Evolutionary conservation across 2,888 invertebrate species (phyloP).

Genomic region (Emmelina monodactyla): DNA sequence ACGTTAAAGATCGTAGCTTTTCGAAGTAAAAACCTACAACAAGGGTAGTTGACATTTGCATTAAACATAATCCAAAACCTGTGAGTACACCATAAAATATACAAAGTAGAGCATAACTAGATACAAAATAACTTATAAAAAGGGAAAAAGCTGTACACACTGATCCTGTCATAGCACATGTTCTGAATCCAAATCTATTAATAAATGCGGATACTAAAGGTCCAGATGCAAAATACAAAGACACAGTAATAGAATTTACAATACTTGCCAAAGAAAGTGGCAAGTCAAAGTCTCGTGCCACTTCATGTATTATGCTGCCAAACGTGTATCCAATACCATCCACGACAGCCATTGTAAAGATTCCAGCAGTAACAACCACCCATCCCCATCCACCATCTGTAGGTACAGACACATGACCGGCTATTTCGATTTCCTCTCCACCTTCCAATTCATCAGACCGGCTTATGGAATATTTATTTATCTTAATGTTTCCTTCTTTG

Average conservation of each 20-base stretch:
- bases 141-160: slow-evolving; percentile 32
- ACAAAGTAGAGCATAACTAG: slow-evolving; percentile 27
- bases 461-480: no score
- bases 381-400: slow-evolving; percentile 54
- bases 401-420: slow-evolving; percentile 48
- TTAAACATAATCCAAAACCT: slow-evolving; percentile 42
- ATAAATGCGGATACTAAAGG: slow-evolving; percentile 48
- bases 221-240: slow-evolving; percentile 38
- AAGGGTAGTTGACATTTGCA: slow-evolving; percentile 37
- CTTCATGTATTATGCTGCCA: slow-evolving; percentile 38
- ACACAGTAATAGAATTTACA: slow-evolving; percentile 41
- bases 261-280: slow-evolving; percentile 33
- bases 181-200: slow-evolving; percentile 51
- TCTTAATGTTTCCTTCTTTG: no score
- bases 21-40: slow-evolving; percentile 58
- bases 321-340: slow-evolving; percentile 47
- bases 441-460: slow-evolving; percentile 32
- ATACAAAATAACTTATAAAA: slow-evolving; percentile 36
- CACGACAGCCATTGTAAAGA: slow-evolving; percentile 31
- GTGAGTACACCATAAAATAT: slow-evolving; percentile 38
- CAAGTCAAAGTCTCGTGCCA: slow-evolving; percentile 30
- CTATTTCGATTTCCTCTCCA: slow-evolving; percentile 49
- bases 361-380: slow-evolving; percentile 40
- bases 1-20: slow-evolving; percentile 37
- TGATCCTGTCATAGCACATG: slow-evolving; percentile 43